A percentile compares a stretch with the other conserved stretches of the same genome.
phyloP scores from a whole-genome alignment of 37 sponge, comb jelly and placozoan genomes.

The Theonella swinhoei region DNA sequence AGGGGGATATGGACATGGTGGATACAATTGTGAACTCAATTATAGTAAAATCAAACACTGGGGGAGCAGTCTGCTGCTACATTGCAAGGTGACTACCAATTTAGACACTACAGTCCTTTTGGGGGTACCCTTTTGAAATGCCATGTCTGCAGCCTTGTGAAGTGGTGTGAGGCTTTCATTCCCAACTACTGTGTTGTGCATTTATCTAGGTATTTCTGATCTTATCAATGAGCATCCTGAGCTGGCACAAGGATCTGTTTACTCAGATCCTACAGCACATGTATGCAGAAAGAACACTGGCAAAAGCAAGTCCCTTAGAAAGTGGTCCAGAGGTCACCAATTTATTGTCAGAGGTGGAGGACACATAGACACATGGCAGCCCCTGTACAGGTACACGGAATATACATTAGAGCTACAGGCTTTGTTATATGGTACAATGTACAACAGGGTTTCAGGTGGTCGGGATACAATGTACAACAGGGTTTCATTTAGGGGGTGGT shows the following conservation, averaged over 20 bases:
- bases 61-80: conserved; percentile 4
- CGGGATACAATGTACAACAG: too few relatives aligned
- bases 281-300: conserved; percentile 20
- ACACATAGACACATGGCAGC: too few relatives aligned
- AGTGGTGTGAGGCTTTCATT: neutral
- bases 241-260: too few relatives aligned
- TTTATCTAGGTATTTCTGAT: too few relatives aligned
- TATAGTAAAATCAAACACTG: neutral
- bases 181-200: neutral
- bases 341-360: conserved; percentile 31
- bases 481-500: too few relatives aligned
- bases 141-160: too few relatives aligned
- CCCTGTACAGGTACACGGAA: conserved; percentile 21
- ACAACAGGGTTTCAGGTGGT: too few relatives aligned
- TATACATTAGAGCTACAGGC: too few relatives aligned
- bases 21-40: neutral
- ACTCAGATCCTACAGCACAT: neutral
- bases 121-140: too few relatives aligned
- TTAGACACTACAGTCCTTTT: too few relatives aligned
- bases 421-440: too few relatives aligned
- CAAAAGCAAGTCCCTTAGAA: neutral
- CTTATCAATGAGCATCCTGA: too few relatives aligned
- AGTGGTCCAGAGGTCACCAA: conserved; percentile 38
- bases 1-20: neutral
- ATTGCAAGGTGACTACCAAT: conserved; percentile 43